Evolutionary conservation across 2,113 vertebrate genomes (phyloP), one percentile per base, ranked within the genome.

Genomic region (Malurus melanocephalus): DNA sequence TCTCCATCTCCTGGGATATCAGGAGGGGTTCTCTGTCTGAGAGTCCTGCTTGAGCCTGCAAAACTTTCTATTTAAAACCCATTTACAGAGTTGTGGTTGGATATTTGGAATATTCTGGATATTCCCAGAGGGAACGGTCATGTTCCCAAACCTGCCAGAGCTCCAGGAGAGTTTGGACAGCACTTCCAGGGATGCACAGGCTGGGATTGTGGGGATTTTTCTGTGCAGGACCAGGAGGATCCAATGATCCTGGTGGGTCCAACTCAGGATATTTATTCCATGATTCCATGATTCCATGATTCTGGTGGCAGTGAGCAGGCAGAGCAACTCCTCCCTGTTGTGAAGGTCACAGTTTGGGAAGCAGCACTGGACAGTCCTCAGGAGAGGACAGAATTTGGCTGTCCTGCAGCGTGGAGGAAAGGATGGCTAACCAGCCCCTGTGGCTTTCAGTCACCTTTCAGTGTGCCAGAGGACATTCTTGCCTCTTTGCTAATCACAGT

Each of bases 121-220:
- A 35, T 35, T 35, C 11, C 16, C 24, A 13, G 23, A 48, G 48
- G 33, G 22, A 59, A 32, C 45, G 43, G 35, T 2, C 22, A 57
- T 4, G 5, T 27, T 38, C 12, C 43, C 0, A 0, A 65, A 27
- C 8, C 59, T 73, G 13, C 27, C 75, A 73, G 67, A 38, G 35
- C 45, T 72, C 45, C 59, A 42, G 69, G 40, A 23, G 42, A 0
- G 7, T 23, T 61, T 35, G 55, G 48, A 18, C 9, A 26, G 1
- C 0, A 0, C 20, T 48, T 3, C 3, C 14, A 61, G 61, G 23
- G 20, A 49, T 49, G 48, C 3, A 11, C 20, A 40, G 28, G 19
- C 11, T 35, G 40, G 69, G 40, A 61, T 48, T 35, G 42, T 4
- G 61, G 61, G 33, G 40, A 8, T 24, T n/a, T 22, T 32, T 28